phyloP scores from a whole-genome alignment of 2,797 vertebrate species.

The Spinus pinus region DNA sequence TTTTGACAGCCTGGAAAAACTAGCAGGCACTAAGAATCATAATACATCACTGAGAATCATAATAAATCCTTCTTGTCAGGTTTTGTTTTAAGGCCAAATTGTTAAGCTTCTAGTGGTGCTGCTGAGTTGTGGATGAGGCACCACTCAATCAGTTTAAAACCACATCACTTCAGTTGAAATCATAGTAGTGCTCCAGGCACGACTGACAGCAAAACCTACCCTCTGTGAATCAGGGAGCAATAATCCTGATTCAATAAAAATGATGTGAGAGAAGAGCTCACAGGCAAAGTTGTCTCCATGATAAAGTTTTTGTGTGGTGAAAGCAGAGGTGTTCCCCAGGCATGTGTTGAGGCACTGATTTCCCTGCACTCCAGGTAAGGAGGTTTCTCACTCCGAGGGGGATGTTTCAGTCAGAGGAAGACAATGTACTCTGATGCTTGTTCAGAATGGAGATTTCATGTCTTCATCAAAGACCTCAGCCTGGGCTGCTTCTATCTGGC shows the following conservation, averaged over 20 bases:
- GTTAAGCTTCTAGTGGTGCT: neutral
- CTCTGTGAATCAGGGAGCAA: neutral
- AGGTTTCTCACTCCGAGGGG: neutral
- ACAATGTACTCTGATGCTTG: neutral
- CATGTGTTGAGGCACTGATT: neutral
- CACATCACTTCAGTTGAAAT: neutral
- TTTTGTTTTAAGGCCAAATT: neutral
- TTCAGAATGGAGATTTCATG: neutral
- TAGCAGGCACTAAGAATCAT: neutral
- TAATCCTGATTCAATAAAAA: neutral
- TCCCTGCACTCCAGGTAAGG: neutral
- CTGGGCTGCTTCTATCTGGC: neutral
- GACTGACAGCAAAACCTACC: neutral
- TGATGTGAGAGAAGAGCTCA: neutral
- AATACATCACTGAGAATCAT: neutral
- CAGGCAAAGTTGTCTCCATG: neutral
- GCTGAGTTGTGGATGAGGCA: neutral
- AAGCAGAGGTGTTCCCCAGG: neutral
- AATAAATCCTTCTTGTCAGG: neutral
- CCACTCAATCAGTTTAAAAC: neutral
- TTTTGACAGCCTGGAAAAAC: neutral
- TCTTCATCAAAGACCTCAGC: neutral
- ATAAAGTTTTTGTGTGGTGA: neutral
- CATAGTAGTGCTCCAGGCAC: neutral
- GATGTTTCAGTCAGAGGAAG: neutral